These are phyloP conservation scores for Cinclus cinclus DNA, from an alignment of 2,113 vertebrate species.

Conservation along the genomic window DNA sequence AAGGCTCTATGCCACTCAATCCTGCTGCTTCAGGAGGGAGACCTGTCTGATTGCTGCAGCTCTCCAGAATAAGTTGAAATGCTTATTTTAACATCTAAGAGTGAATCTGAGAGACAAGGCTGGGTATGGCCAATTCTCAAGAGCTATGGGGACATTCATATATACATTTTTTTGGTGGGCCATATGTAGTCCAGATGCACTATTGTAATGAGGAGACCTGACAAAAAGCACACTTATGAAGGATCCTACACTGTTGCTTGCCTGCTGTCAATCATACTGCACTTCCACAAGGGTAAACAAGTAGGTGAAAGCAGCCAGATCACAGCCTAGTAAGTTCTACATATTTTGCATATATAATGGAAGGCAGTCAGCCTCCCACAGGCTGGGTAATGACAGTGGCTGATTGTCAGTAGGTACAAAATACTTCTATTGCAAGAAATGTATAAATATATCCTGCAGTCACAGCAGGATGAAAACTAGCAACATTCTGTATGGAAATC, in stretches of 20 bases:
- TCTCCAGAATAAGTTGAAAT: background rate
- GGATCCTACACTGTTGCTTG: background rate
- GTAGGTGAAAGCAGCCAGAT: background rate
- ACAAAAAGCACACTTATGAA: background rate
- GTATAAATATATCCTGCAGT: background rate
- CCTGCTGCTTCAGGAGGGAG: background rate
- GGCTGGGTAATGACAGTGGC: background rate
- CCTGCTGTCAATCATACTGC: background rate
- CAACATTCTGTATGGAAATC: background rate
- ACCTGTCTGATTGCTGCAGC: background rate
- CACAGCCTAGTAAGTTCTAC: background rate
- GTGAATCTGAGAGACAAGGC: background rate
- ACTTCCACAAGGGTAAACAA: background rate
- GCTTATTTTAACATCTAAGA: background rate
- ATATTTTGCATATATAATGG: background rate
- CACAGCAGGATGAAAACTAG: background rate
- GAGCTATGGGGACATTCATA: background rate
- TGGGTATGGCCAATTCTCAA: background rate
- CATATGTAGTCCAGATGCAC: background rate
- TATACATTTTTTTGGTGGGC: background rate
- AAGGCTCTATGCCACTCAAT: background rate
- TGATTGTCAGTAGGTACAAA: background rate
- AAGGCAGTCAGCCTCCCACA: background rate
- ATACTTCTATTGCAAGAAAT: background rate
- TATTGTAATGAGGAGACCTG: background rate